These are phyloP conservation scores for Oreochromis mossambicus DNA, from an alignment of 2,797 vertebrate genomes.

Conservation along the genomic window DNA sequence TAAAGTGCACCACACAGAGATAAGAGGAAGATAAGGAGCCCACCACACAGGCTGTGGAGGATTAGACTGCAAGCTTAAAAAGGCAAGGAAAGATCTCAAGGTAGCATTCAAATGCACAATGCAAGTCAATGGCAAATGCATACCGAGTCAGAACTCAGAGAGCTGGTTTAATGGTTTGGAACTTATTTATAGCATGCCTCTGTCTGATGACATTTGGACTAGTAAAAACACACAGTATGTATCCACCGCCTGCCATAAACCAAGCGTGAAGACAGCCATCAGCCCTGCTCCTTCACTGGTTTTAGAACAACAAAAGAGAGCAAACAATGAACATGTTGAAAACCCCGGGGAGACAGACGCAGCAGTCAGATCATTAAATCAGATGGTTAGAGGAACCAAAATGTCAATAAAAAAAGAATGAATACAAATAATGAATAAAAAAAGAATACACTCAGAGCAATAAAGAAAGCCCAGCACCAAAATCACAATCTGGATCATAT, in stretches of 20 bases:
- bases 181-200: not conserved
- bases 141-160: not conserved
- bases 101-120: constrained; percentile 3
- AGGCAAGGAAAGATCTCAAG: constrained; percentile 11
- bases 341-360: not conserved
- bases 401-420: not conserved
- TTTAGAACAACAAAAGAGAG: not conserved
- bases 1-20: constrained; percentile 67
- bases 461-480: not conserved
- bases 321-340: constrained; percentile 2
- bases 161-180: not conserved
- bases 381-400: constrained; percentile 4
- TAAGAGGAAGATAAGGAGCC: constrained; percentile 58
- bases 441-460: not conserved
- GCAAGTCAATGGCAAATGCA: not conserved
- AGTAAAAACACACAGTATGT: not conserved
- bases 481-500: not conserved
- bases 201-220: not conserved
- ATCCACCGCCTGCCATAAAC: not conserved
- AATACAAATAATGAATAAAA: not conserved
- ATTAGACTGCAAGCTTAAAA: constrained; percentile 33
- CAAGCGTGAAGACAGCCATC: not conserved
- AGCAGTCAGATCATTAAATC: constrained; percentile 29
- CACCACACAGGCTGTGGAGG: constrained; percentile 14
- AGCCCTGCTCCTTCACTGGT: not conserved